phyloP scores from a whole-genome alignment of 2,888 invertebrate genomes.

The Tromatobia lineatoria region DNA sequence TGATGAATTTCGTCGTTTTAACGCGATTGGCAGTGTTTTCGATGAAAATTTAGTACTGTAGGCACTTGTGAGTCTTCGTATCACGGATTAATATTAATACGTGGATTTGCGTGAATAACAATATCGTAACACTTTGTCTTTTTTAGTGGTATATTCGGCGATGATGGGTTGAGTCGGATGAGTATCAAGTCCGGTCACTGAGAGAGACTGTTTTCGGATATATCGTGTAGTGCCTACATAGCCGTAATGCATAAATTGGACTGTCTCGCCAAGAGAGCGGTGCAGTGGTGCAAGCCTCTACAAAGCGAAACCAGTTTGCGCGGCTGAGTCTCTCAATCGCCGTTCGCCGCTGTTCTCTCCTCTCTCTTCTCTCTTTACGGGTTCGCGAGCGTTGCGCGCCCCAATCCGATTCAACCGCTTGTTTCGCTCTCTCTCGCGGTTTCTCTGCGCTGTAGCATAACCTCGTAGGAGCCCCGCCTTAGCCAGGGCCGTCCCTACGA shows the following conservation, averaged over 20 bases:
- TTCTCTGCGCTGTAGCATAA: conserved; percentile 35
- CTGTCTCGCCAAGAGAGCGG: conserved; percentile 84
- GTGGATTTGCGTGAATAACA: background rate
- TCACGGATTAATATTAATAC: conserved; percentile 24
- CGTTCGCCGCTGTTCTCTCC: conserved; percentile 34
- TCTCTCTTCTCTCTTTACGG: conserved; percentile 31
- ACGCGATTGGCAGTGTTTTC: conserved; percentile 62
- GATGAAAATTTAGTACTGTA: conserved; percentile 80
- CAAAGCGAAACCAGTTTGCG: conserved; percentile 85
- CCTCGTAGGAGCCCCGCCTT: conserved; percentile 69
- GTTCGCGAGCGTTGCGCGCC: conserved; percentile 77
- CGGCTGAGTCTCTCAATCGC: conserved; percentile 58
- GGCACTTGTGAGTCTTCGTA: conserved; percentile 79
- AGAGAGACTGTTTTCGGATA: conserved; percentile 71
- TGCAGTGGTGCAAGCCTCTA: conserved; percentile 84
- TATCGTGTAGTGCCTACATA: conserved; percentile 85
- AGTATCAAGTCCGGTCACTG: conserved; percentile 69
- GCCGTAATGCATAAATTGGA: conserved; percentile 86
- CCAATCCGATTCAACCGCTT: conserved; percentile 83
- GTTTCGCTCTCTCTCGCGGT: conserved; percentile 42
- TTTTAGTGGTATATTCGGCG: conserved; percentile 51
- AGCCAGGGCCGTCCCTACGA: conserved; percentile 69
- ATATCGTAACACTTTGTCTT: conserved; percentile 11
- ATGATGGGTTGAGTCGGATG: conserved; percentile 58
- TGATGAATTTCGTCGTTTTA: conserved; percentile 34